Conservation (phyloP, 2,888 invertebrate genomes). For the Callimorpha dominula region DNA sequence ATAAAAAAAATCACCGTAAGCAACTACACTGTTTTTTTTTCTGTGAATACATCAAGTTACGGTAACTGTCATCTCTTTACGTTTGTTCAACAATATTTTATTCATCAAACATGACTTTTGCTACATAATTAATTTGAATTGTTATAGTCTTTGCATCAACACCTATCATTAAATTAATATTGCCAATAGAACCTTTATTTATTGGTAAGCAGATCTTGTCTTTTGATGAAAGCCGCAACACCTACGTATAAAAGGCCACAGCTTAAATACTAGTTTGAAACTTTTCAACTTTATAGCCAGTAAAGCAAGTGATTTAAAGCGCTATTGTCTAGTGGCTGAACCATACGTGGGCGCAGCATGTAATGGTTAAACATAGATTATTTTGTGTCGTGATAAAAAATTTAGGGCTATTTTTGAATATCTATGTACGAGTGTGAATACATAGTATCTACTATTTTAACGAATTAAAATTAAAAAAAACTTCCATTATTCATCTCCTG, state of each 20-base stretch:
- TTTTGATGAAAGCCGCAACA: conserved; percentile 35
- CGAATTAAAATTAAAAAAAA: not conserved
- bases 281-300: conserved; percentile 43
- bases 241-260: conserved; percentile 43
- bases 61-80: not conserved
- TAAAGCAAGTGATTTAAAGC: conserved; percentile 57
- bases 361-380: conserved; percentile 50
- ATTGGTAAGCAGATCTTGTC: conserved; percentile 26
- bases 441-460: not conserved
- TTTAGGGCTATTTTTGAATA: not conserved
- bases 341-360: conserved; percentile 20
- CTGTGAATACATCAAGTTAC: not conserved
- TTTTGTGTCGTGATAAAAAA: conserved; percentile 22
- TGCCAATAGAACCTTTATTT: conserved; percentile 44
- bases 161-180: conserved; percentile 40
- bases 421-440: not conserved
- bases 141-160: conserved; percentile 26
- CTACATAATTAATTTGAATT: conserved; percentile 33
- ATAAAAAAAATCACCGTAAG: too few species aligned
- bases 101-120: not conserved
- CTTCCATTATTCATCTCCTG: not conserved
- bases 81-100: not conserved
- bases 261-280: conserved; percentile 31
- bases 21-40: too few species aligned
- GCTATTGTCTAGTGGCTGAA: conserved; percentile 51